Evolutionary conservation across 2,113 vertebrate species (phyloP).

Genomic region (Labeo rohita): DNA sequence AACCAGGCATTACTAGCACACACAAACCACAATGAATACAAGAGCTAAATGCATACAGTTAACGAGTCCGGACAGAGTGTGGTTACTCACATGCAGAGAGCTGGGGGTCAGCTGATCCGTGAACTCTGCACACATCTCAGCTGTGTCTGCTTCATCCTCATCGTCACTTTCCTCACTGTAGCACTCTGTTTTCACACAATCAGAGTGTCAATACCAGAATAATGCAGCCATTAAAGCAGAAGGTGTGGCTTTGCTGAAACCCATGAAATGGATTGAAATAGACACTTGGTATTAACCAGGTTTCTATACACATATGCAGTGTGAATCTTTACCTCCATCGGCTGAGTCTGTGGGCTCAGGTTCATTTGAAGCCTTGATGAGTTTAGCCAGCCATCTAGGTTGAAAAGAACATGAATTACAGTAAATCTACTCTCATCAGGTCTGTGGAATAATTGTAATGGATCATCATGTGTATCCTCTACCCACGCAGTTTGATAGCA

Average conservation of each 20-base stretch:
- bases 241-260: neutral
- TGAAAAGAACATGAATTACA: neutral
- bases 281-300: neutral
- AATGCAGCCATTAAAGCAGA: neutral
- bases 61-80: neutral
- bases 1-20: neutral
- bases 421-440: neutral
- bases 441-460: neutral
- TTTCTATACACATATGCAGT: neutral
- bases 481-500: neutral
- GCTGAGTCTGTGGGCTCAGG: conserved; percentile 9
- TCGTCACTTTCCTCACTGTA: conserved; percentile 86
- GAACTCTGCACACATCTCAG: conserved; percentile 67
- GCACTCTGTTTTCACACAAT: conserved; percentile 71
- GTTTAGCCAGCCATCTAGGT: conserved; percentile 54
- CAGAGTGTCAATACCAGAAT: neutral
- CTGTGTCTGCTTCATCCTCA: conserved; percentile 76
- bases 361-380: conserved; percentile 48
- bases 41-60: neutral
- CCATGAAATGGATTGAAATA: neutral
- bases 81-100: conserved; percentile 63
- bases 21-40: neutral
- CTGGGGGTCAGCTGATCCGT: conserved; percentile 58
- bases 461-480: neutral
- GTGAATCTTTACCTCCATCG: conserved; percentile 31